Percentiles rank a stretch among this genome's conserved stretches.
Evolutionary conservation across 2,888 invertebrate species (phyloP).

Genomic region (Eupithecia exiguata): DNA sequence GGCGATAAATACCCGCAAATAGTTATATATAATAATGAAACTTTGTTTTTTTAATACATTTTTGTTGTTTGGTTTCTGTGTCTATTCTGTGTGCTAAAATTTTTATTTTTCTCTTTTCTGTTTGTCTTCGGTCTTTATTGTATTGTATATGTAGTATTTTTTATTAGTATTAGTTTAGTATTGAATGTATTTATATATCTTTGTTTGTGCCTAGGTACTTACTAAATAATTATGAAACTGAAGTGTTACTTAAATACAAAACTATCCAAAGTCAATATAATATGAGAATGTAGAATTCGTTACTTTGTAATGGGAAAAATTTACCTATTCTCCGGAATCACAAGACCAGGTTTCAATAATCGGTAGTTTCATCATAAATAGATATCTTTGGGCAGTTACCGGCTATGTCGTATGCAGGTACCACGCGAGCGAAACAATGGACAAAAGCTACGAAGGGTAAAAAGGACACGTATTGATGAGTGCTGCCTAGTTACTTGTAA

Average conservation of each 20-base stretch:
- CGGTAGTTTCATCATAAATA: neutral
- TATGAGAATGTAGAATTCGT: neutral
- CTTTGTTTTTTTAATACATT: neutral
- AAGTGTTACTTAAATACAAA: too few species aligned
- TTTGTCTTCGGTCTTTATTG: too few species aligned
- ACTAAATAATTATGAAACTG: too few species aligned
- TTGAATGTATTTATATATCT: too few species aligned
- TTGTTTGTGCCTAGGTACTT: too few species aligned
- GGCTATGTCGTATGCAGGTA: neutral
- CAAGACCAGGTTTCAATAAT: neutral
- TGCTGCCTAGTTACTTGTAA: neutral
- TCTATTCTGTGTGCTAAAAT: too few species aligned
- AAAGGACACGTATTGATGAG: neutral
- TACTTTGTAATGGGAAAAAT: neutral
- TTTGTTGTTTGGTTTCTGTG: neutral
- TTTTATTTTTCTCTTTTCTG: too few species aligned
- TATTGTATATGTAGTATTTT: too few species aligned
- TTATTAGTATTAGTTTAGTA: too few species aligned
- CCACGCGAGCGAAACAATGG: neutral
- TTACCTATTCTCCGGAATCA: neutral
- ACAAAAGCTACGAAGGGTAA: neutral
- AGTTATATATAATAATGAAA: neutral
- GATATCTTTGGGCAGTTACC: neutral
- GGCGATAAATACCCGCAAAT: neutral
- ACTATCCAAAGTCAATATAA: neutral